Conservation (phyloP, 2,113 vertebrate species). For the Orycteropus afer region DNA sequence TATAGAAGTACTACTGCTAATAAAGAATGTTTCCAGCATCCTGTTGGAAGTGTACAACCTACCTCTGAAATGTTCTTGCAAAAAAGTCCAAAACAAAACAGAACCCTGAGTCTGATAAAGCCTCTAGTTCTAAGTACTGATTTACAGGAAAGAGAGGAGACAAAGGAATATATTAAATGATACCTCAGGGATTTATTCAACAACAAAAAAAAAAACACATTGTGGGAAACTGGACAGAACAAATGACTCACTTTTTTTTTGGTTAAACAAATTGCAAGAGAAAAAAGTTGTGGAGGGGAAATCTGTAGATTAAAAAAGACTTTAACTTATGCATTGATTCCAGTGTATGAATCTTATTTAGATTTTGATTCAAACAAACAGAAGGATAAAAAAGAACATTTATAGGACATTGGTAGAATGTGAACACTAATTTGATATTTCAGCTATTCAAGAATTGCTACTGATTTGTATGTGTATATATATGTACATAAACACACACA, state of each 20-base stretch:
- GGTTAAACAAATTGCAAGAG: background rate
- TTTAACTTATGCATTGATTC: background rate
- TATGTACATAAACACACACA: too few relatives aligned
- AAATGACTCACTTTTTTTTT: conserved; percentile 34
- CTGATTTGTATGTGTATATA: background rate
- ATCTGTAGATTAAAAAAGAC: background rate
- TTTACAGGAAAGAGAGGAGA: conserved; percentile 43
- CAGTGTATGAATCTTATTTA: background rate
- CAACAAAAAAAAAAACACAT: conserved; percentile 31
- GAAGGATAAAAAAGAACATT: background rate
- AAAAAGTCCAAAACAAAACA: background rate
- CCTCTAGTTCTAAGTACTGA: conserved; percentile 8
- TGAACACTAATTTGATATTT: background rate
- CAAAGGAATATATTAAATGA: conserved; percentile 35
- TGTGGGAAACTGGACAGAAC: conserved; percentile 43
- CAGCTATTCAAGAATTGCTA: background rate
- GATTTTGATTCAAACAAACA: background rate
- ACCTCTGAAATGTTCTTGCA: conserved; percentile 1
- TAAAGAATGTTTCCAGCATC: background rate
- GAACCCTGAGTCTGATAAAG: background rate
- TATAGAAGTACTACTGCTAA: background rate
- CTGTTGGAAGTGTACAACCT: background rate
- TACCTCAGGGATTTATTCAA: background rate
- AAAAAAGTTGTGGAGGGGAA: background rate
- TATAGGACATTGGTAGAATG: background rate